phyloP scores from a whole-genome alignment of 2,797 vertebrate species.

The Bradypodion pumilum region DNA sequence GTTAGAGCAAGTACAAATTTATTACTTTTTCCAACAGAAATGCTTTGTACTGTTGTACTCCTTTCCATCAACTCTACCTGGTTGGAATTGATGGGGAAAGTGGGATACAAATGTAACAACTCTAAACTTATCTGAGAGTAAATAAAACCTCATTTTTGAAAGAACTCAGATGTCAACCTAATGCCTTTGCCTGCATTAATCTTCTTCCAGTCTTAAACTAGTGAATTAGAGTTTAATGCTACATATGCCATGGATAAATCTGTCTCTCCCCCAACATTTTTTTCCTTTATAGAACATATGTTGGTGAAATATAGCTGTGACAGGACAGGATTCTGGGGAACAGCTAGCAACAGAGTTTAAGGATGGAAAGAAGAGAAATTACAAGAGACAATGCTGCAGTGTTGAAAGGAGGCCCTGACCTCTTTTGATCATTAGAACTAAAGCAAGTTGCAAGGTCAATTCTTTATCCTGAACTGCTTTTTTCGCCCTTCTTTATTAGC shows the following conservation, averaged over 20 bases:
- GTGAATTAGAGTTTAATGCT: too few species aligned
- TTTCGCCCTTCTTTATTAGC: slow-evolving; percentile 9
- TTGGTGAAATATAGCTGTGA: neutral
- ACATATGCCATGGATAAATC: neutral
- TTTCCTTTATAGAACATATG: neutral
- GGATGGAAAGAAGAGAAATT: neutral
- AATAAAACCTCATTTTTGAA: too few species aligned
- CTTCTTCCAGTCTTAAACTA: too few species aligned
- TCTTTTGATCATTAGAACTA: slow-evolving; percentile 48
- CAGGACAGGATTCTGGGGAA: neutral
- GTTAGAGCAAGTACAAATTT: too few species aligned
- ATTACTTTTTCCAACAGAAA: too few species aligned
- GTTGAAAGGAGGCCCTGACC: slow-evolving; percentile 40
- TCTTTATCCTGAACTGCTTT: slow-evolving; percentile 20
- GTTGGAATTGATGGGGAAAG: too few species aligned
- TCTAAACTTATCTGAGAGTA: too few species aligned
- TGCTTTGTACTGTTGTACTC: too few species aligned
- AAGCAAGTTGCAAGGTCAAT: slow-evolving; percentile 39
- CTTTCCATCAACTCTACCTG: too few species aligned
- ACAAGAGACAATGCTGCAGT: neutral
- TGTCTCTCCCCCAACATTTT: neutral
- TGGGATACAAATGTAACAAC: too few species aligned
- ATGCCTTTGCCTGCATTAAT: too few species aligned
- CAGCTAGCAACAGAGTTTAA: neutral
- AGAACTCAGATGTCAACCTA: too few species aligned